Conservation (phyloP, 2,888 invertebrate genomes). For the Blomia tropicalis region DNA sequence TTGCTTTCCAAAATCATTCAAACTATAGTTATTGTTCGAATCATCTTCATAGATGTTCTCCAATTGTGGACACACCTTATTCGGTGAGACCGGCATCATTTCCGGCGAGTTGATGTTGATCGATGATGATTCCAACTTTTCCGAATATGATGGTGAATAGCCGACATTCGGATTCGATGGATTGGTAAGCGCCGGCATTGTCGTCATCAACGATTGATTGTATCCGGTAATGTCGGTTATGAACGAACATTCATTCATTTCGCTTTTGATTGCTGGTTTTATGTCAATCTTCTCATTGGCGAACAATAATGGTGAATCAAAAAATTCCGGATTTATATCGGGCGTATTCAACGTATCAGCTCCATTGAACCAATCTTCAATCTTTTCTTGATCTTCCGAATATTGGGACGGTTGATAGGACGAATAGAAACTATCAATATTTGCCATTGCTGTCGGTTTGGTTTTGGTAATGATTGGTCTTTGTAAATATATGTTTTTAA, state of each 20-base stretch:
- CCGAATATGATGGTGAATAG: background rate
- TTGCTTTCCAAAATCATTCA: background rate
- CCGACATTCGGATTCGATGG: background rate
- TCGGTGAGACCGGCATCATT: slow-evolving; percentile 8
- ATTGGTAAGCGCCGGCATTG: background rate
- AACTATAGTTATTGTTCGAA: background rate
- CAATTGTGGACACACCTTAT: background rate
- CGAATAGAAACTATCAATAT: background rate
- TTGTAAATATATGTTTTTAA: no score
- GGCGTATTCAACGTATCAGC: background rate
- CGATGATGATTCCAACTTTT: background rate
- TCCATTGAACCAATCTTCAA: background rate
- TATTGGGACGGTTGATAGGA: background rate
- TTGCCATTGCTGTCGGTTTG: slow-evolving; percentile 3
- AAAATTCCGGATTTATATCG: background rate
- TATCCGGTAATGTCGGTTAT: background rate
- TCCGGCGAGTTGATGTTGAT: slow-evolving; percentile 8
- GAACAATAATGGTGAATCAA: background rate
- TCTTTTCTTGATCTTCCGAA: background rate
- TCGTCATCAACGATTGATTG: background rate
- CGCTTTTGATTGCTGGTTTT: background rate
- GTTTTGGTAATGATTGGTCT: no score
- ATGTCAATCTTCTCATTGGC: background rate
- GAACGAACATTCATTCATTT: background rate
- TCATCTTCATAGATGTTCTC: background rate